Base-by-base conservation (phyloP, 64 coral and sea anemone species). In the Pocillopora verrucosa region DNA sequence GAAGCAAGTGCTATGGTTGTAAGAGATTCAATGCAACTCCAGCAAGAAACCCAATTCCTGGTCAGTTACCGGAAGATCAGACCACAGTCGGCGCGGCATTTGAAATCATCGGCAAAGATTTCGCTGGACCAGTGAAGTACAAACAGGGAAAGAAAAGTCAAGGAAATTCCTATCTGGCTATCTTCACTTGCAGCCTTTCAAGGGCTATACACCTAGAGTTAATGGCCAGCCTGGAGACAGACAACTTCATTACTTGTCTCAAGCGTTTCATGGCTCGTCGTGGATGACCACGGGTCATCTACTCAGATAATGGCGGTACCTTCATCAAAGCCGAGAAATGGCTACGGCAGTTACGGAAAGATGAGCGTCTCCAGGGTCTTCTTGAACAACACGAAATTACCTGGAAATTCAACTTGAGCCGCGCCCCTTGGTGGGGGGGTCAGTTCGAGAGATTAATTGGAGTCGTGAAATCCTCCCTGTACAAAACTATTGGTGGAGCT, bases 171-270 rank as follows among this genome's bases (percentile, higher is more conserved):
- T 87, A 94, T 85, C 75, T 94, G 16, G 60, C 89, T 78, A 76
- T 94, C 38, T 86, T 86, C 25, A 80, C 88, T 74, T 94, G 88
- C 65, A 90, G 88, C n/a, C 16, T 94, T 10, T 89, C 93, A 12
- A 87, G 88, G 80, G 93, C 93, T 20, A 60, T 91, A 16, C 83
- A 87, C 35, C 74, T 90, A 16, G 89, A 94, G 56, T 30, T 94
- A 75, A 16, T 91, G 9, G 88, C 93, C 34, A 86, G 86, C 59
- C 61, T 72, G 70, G 86, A 81, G 56, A 62, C 74, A 10, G 73
- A 84, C 51, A 73, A 94, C 62, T 90, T 88, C 24, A 81, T 87
- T 10, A 34, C 74, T 34, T 74, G 80, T 25, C 61, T 93, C 0
- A 88, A 82, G 36, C n/a, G 59, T 10, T 93, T 93, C 16, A 83